Conservation (phyloP, 1,140 invertebrate species). For the Yoshiicerus persimilis region DNA sequence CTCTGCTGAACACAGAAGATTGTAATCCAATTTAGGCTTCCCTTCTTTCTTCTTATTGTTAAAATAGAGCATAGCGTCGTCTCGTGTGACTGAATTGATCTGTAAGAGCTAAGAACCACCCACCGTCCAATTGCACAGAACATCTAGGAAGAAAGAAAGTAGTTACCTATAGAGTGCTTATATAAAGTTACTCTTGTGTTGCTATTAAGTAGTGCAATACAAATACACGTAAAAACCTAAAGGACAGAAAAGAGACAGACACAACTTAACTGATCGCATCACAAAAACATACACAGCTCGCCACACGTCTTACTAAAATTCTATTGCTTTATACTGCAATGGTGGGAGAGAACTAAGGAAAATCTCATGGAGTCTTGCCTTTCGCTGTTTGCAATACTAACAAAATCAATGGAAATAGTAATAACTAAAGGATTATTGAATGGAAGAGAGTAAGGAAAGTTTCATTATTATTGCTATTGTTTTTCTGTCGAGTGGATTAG, state of each 20-base stretch:
- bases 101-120: not conserved
- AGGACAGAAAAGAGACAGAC: not conserved
- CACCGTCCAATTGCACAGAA: not conserved
- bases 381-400: not conserved
- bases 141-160: not conserved
- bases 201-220: not conserved
- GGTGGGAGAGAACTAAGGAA: not conserved
- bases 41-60: not conserved
- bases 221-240: not conserved
- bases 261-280: not conserved
- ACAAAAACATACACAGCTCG: not conserved
- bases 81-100: not conserved
- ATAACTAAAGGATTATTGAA: not conserved
- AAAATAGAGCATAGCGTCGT: not conserved
- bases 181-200: not conserved
- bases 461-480: not conserved
- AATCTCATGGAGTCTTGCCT: not conserved
- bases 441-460: not conserved
- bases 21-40: conserved; percentile 24
- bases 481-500: not conserved
- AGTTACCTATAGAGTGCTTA: not conserved
- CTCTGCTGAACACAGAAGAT: not conserved
- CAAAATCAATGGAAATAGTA: not conserved
- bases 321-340: not conserved
- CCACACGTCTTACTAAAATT: not conserved